Conservation (phyloP, 2,797 vertebrate genomes). For the Cuniculus paca region DNA sequence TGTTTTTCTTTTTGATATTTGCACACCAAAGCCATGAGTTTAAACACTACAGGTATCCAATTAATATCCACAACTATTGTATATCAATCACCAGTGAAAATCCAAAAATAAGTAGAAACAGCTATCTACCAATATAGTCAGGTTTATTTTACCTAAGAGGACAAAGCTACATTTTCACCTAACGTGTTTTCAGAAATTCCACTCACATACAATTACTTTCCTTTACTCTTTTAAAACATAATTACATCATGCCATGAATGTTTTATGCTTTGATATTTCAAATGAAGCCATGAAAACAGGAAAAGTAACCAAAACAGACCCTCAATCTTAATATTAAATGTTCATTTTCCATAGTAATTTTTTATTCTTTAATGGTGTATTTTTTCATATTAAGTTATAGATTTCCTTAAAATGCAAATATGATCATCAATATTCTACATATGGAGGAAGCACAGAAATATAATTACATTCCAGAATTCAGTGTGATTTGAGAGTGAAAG, state of each 20-base stretch:
- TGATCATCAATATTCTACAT: too few species aligned
- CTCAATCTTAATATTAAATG: too few species aligned
- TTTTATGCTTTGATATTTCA: background rate
- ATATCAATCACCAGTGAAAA: background rate
- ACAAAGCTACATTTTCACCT: background rate
- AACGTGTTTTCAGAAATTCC: background rate
- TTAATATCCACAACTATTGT: background rate
- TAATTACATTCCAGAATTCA: too few species aligned
- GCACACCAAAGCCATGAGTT: background rate
- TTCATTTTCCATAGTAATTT: too few species aligned
- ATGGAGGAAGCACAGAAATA: too few species aligned
- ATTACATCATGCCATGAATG: background rate
- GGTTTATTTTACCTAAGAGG: background rate
- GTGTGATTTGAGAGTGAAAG: too few species aligned
- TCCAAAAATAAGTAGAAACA: background rate
- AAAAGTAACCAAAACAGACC: too few species aligned
- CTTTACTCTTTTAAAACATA: background rate
- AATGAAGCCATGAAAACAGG: background rate
- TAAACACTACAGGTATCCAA: background rate
- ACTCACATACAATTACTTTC: background rate
- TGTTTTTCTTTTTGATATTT: accelerated
- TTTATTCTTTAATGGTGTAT: too few species aligned
- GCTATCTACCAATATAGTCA: background rate
- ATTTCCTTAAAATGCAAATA: too few species aligned
- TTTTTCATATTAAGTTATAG: too few species aligned